Evolutionary conservation across 2,888 invertebrate genomes (phyloP).

Genomic region (Rutpela maculata): DNA sequence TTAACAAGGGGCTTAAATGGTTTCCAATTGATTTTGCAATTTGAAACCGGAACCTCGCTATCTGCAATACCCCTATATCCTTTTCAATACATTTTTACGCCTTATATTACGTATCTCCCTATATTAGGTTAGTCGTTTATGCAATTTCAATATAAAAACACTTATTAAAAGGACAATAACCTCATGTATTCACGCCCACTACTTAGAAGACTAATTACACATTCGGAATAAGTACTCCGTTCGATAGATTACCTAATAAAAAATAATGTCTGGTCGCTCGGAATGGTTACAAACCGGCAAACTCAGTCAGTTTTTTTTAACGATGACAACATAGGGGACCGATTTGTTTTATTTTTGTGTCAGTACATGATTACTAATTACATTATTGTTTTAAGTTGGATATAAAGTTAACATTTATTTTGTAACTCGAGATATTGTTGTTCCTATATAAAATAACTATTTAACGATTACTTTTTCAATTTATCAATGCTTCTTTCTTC

Average conservation of each 20-base stretch:
- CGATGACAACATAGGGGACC: slow-evolving; percentile 9
- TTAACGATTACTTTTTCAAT: too few relatives aligned
- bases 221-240: slow-evolving; percentile 43
- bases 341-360: background rate
- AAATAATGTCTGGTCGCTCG: slow-evolving; percentile 38
- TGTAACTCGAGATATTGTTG: too few relatives aligned
- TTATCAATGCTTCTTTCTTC: too few relatives aligned
- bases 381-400: too few relatives aligned
- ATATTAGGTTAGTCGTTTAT: slow-evolving; percentile 40
- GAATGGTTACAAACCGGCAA: slow-evolving; percentile 35
- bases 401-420: too few relatives aligned
- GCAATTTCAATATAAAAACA: slow-evolving; percentile 45
- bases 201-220: slow-evolving; percentile 44
- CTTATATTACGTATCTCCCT: slow-evolving; percentile 8
- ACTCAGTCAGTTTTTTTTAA: slow-evolving; percentile 22
- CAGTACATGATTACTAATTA: background rate
- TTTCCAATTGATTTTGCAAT: too few relatives aligned
- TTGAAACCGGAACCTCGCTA: slow-evolving; percentile 27
- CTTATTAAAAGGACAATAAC: slow-evolving; percentile 45
- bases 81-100: slow-evolving; percentile 12
- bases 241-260: slow-evolving; percentile 48
- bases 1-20: too few relatives aligned
- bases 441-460: too few relatives aligned
- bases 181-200: slow-evolving; percentile 39
- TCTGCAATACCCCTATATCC: slow-evolving; percentile 29